Percentiles rank a stretch among this genome's conserved stretches.
These are phyloP conservation scores for Xylocopa sonorina DNA, from an alignment of 1,140 invertebrate species.

Conservation along the genomic window DNA sequence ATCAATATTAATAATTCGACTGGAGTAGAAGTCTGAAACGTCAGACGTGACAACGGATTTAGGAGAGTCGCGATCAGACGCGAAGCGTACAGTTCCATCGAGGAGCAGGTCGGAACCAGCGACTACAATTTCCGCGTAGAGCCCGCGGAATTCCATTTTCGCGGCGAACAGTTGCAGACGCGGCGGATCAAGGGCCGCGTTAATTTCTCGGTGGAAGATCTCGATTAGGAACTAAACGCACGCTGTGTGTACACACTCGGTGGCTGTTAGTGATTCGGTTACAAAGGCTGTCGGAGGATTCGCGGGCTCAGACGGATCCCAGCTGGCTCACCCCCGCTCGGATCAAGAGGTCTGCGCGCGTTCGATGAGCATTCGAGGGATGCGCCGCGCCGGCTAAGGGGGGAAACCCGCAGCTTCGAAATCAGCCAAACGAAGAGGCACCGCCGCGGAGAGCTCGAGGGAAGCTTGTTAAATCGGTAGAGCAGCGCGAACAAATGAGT, in stretches of 20 bases:
- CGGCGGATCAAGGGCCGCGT: conserved; percentile 35
- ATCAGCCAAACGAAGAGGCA: conserved; percentile 5
- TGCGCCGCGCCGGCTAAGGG: background rate
- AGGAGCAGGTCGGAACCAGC: background rate
- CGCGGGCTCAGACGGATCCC: conserved; percentile 20
- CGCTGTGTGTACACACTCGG: conserved; percentile 26
- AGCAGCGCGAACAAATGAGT: too few species aligned
- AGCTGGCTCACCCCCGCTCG: background rate
- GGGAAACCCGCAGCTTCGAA: background rate
- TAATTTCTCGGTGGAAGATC: conserved; percentile 31
- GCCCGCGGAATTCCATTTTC: conserved; percentile 4
- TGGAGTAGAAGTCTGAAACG: too few species aligned
- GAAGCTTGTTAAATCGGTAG: too few species aligned
- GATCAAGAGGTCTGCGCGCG: conserved; percentile 28
- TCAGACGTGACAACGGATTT: too few species aligned
- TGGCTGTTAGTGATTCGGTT: conserved; percentile 45
- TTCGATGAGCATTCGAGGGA: conserved; percentile 13
- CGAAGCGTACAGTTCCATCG: background rate
- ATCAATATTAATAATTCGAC: too few species aligned
- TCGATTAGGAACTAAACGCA: conserved; percentile 46
- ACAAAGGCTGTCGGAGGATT: conserved; percentile 41
- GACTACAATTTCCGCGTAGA: background rate
- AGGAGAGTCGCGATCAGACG: background rate
- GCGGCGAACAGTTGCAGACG: background rate
- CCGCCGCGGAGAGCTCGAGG: too few species aligned